phyloP scores from a whole-genome alignment of 2,888 invertebrate genomes.

The Andrena fulva region DNA sequence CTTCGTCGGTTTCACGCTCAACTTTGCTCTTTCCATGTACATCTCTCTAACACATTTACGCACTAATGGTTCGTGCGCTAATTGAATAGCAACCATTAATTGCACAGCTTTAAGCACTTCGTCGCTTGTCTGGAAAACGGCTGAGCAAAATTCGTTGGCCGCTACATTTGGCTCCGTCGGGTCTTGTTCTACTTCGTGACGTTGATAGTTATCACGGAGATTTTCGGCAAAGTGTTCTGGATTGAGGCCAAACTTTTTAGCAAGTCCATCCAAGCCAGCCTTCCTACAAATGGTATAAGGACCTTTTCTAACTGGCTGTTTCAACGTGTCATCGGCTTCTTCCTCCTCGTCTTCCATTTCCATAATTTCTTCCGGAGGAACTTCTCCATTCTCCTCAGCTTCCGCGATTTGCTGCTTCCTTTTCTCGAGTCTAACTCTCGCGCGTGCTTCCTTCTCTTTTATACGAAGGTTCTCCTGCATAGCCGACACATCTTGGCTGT shows the following conservation, averaged over 20 bases:
- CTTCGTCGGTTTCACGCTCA: slow-evolving; percentile 93
- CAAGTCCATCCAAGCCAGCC: slow-evolving; percentile 93
- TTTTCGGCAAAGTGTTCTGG: slow-evolving; percentile 99
- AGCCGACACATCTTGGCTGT: slow-evolving; percentile 92
- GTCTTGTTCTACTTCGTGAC: slow-evolving; percentile 97
- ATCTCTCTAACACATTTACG: slow-evolving; percentile 94
- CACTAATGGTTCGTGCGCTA: slow-evolving; percentile 96
- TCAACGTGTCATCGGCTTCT: slow-evolving; percentile 87
- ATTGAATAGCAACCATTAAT: slow-evolving; percentile 97
- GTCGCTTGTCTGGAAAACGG: slow-evolving; percentile 86
- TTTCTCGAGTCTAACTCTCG: slow-evolving; percentile 86
- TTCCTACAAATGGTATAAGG: slow-evolving; percentile 95
- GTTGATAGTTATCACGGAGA: slow-evolving; percentile 96
- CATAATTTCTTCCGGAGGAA: slow-evolving; percentile 87
- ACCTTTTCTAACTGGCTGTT: slow-evolving; percentile 94
- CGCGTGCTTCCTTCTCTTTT: slow-evolving; percentile 89
- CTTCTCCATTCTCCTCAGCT: slow-evolving; percentile 88
- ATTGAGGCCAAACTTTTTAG: slow-evolving; percentile 95
- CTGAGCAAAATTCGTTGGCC: slow-evolving; percentile 89
- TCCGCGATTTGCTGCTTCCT: slow-evolving; percentile 86
- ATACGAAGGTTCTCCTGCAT: slow-evolving; percentile 91
- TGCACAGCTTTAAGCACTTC: slow-evolving; percentile 96
- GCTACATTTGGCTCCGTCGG: slow-evolving; percentile 92
- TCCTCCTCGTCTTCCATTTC: slow-evolving; percentile 87
- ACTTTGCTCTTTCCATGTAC: slow-evolving; percentile 94